Conservation (phyloP, 2,888 invertebrate genomes). For the Operophtera brumata region DNA sequence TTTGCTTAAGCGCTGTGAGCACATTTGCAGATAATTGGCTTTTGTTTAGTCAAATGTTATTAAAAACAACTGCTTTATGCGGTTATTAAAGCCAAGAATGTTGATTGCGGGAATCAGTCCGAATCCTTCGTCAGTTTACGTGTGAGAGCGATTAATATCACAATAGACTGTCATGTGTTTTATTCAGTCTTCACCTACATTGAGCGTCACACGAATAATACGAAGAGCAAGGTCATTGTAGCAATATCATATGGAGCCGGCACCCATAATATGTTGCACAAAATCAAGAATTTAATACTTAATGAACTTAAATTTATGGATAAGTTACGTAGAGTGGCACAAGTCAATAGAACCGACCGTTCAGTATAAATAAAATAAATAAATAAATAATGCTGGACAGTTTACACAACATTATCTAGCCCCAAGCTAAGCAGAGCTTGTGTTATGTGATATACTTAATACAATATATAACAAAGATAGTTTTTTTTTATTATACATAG, state of each 20-base stretch:
- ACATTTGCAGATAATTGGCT: conserved; percentile 30
- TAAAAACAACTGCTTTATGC: conserved; percentile 27
- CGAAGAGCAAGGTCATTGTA: conserved; percentile 43
- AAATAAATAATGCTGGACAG: too few species aligned
- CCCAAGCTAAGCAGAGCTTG: too few species aligned
- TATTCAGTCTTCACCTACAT: conserved; percentile 40
- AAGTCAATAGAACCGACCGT: conserved; percentile 2
- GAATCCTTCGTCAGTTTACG: conserved; percentile 40
- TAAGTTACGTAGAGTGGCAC: conserved; percentile 20
- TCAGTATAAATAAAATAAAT: too few species aligned
- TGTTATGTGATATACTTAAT: too few species aligned
- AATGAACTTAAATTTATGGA: conserved; percentile 39
- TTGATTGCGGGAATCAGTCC: conserved; percentile 37
- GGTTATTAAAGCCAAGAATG: conserved; percentile 33
- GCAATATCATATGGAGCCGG: conserved; percentile 3
- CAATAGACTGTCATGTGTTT: conserved; percentile 34
- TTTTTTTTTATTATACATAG: too few species aligned
- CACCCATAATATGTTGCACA: conserved; percentile 16
- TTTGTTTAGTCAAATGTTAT: conserved; percentile 30
- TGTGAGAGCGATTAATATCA: conserved; percentile 42
- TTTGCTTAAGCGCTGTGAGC: conserved; percentile 25
- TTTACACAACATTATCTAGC: too few species aligned
- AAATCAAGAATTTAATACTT: conserved; percentile 27
- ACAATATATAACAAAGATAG: too few species aligned
- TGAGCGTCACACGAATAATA: conserved; percentile 24